Evolutionary conservation across 2,888 invertebrate genomes (phyloP).

Genomic region (Mythimna lalbum): DNA sequence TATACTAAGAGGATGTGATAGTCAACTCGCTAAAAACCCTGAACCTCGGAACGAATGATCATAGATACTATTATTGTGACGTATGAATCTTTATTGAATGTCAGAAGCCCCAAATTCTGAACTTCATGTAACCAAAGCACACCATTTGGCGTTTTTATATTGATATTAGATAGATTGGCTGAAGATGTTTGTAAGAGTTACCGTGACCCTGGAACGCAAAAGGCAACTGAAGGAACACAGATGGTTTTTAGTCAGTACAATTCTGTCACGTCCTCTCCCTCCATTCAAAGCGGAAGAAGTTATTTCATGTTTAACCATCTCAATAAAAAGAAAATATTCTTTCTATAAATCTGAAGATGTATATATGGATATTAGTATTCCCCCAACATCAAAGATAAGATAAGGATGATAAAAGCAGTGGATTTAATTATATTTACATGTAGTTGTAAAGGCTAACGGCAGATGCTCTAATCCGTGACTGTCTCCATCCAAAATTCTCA

Average conservation of each 20-base stretch:
- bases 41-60: neutral
- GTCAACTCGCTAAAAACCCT: slow-evolving; percentile 35
- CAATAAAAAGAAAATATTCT: no score
- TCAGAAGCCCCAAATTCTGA: neutral
- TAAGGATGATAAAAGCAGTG: neutral
- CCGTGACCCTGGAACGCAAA: no score
- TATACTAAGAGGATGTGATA: slow-evolving; percentile 47
- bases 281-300: no score
- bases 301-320: no score
- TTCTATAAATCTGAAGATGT: neutral
- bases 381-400: slow-evolving; percentile 1
- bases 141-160: neutral
- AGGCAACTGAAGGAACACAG: no score
- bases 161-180: neutral
- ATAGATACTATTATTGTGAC: neutral
- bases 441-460: slow-evolving; percentile 36
- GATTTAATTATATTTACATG: slow-evolving; percentile 24
- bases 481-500: slow-evolving; percentile 50
- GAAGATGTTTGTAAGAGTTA: no score
- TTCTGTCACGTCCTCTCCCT: no score
- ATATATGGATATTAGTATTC: neutral
- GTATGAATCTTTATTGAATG: neutral
- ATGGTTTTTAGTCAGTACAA: no score
- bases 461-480: slow-evolving; percentile 16
- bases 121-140: neutral